Evolutionary conservation across 1,140 invertebrate species (phyloP).

Genomic region (Hestina assimilis): DNA sequence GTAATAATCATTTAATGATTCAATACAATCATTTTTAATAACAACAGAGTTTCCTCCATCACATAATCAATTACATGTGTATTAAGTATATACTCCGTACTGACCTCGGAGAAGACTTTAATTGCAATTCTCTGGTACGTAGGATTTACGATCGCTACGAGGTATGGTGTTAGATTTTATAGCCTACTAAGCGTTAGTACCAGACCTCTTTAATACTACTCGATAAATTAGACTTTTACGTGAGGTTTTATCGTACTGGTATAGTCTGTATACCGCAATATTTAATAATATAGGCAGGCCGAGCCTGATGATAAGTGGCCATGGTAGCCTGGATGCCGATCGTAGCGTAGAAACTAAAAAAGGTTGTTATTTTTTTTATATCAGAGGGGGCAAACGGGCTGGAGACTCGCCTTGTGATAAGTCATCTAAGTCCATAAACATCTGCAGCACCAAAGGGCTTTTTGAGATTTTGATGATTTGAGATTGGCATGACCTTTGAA

Average conservation of each 20-base stretch:
- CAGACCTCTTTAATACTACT: slow-evolving; percentile 11
- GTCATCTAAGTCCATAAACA: no score
- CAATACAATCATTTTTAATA: background rate
- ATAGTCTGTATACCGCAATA: no score
- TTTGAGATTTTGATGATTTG: no score
- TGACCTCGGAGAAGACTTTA: slow-evolving; percentile 19
- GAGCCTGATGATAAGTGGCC: no score
- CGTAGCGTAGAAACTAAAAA: no score
- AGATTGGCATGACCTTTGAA: no score
- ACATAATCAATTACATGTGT: background rate
- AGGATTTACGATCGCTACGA: slow-evolving; percentile 8
- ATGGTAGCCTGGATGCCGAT: no score
- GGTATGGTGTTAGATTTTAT: slow-evolving; percentile 13
- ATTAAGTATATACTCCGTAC: background rate
- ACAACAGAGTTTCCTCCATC: background rate
- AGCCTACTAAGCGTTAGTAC: slow-evolving; percentile 5
- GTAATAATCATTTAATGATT: background rate
- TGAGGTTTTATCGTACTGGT: background rate
- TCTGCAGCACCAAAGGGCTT: no score
- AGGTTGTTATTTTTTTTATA: no score
- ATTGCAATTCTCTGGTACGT: slow-evolving; percentile 9
- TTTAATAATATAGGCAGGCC: no score
- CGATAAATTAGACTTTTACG: background rate
- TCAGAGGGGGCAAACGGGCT: no score
- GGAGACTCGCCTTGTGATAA: no score